These are phyloP conservation scores for Hyles vespertilio DNA, from an alignment of 1,140 invertebrate genomes.

Conservation along the genomic window DNA sequence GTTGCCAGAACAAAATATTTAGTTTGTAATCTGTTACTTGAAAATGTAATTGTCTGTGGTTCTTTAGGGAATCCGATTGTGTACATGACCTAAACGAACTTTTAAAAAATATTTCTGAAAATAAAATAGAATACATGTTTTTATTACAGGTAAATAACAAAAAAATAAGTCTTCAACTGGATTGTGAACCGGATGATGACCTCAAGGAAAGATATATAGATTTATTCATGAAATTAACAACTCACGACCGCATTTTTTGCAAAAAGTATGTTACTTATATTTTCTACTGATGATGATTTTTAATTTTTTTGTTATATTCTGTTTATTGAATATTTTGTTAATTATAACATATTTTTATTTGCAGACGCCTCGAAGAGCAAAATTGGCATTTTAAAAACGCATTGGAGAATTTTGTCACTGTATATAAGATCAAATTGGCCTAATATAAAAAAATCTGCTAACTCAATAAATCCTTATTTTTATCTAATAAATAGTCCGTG, in stretches of 20 bases:
- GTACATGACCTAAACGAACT: too few species aligned
- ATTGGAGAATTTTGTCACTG: constrained; percentile 42
- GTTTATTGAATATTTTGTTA: not conserved
- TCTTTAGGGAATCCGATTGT: too few species aligned
- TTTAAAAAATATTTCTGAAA: too few species aligned
- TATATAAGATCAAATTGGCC: constrained; percentile 22
- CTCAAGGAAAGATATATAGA: constrained; percentile 41
- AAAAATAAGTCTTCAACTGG: constrained; percentile 39
- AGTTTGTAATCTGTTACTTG: too few species aligned
- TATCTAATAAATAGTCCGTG: too few species aligned
- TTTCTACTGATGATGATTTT: not conserved
- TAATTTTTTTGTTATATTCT: not conserved
- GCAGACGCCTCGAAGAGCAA: constrained; percentile 49
- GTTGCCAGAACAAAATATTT: constrained; percentile 16
- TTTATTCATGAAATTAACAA: constrained; percentile 53
- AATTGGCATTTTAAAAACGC: constrained; percentile 52
- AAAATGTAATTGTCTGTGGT: too few species aligned
- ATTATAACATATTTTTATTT: constrained; percentile 19
- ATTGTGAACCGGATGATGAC: constrained; percentile 40
- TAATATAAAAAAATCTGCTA: constrained; percentile 3
- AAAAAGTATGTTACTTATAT: constrained; percentile 8
- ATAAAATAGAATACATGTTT: constrained; percentile 2
- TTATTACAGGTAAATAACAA: constrained; percentile 47
- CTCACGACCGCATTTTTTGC: constrained; percentile 32
- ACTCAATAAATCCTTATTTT: too few species aligned